phyloP scores from a whole-genome alignment of 2,888 invertebrate species.

The Drosophila neonasuta region DNA sequence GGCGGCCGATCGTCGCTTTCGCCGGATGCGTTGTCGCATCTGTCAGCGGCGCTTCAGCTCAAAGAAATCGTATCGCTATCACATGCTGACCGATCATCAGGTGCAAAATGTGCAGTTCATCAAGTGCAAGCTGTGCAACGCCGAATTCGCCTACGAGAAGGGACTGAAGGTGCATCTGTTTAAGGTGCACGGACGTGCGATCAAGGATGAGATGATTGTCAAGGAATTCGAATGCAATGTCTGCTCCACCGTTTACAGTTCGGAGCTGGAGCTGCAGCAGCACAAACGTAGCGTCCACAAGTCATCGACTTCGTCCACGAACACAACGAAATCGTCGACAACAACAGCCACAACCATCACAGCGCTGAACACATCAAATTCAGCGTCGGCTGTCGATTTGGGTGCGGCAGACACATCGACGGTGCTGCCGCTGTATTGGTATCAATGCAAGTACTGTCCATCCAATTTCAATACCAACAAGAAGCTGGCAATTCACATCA shows the following conservation, averaged over 20 bases:
- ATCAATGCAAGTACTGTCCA: conserved; percentile 82
- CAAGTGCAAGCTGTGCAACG: conserved; percentile 81
- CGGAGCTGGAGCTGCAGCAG: conserved; percentile 78
- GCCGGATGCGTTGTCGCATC: conserved; percentile 81
- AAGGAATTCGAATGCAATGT: conserved; percentile 82
- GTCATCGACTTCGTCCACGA: conserved; percentile 11
- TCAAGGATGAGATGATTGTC: conserved; percentile 80
- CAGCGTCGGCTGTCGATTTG: conserved; percentile 15
- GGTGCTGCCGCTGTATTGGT: conserved; percentile 78
- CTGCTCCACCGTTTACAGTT: conserved; percentile 81
- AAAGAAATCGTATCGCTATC: conserved; percentile 81
- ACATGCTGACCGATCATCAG: conserved; percentile 82
- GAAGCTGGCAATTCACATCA: conserved; percentile 82
- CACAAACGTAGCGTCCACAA: conserved; percentile 81
- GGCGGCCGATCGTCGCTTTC: conserved; percentile 79
- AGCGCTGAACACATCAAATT: background rate
- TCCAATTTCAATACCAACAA: conserved; percentile 82
- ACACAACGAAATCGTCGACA: background rate
- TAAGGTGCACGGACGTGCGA: conserved; percentile 80
- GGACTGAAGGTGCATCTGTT: conserved; percentile 82
- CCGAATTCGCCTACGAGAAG: conserved; percentile 82
- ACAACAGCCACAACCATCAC: conserved; percentile 8
- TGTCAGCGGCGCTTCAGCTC: conserved; percentile 82
- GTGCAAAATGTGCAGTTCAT: conserved; percentile 82
- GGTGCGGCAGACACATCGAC: conserved; percentile 19